These are phyloP conservation scores for Pollenia griseotomentosa DNA, from an alignment of 2,888 invertebrate species.

Conservation along the genomic window DNA sequence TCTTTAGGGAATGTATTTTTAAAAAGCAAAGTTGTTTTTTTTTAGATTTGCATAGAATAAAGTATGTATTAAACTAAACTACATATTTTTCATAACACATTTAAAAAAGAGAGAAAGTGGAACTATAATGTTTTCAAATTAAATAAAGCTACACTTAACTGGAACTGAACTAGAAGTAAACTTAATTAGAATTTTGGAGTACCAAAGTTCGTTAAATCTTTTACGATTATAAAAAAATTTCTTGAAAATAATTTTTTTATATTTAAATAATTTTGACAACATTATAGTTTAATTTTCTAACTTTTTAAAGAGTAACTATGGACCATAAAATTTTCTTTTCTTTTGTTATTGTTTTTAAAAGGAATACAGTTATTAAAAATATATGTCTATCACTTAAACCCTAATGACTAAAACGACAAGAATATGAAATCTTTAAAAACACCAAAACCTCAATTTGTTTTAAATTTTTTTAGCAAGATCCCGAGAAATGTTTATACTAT, in stretches of 20 bases:
- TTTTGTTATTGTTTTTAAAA: slow-evolving; percentile 46
- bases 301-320: slow-evolving; percentile 61
- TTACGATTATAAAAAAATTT: neutral
- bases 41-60: slow-evolving; percentile 29
- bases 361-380: slow-evolving; percentile 45
- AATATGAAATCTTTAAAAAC: slow-evolving; percentile 28
- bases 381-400: slow-evolving; percentile 54
- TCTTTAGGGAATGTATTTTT: slow-evolving; percentile 12
- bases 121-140: slow-evolving; percentile 31
- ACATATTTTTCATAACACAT: slow-evolving; percentile 38
- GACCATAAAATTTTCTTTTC: slow-evolving; percentile 43
- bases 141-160: too few relatives aligned
- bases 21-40: slow-evolving; percentile 31
- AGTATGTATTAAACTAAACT: slow-evolving; percentile 40
- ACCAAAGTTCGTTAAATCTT: too few relatives aligned
- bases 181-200: too few relatives aligned
- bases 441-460: slow-evolving; percentile 17
- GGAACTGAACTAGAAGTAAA: too few relatives aligned
- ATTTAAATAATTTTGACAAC: slow-evolving; percentile 29
- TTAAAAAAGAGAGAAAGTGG: neutral
- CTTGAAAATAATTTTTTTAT: neutral
- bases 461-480: too few relatives aligned
- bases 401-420: slow-evolving; percentile 68
- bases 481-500: too few relatives aligned
- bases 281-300: slow-evolving; percentile 33